phyloP scores from a whole-genome alignment of 2,797 vertebrate genomes.

The Girardinus metallicus region DNA sequence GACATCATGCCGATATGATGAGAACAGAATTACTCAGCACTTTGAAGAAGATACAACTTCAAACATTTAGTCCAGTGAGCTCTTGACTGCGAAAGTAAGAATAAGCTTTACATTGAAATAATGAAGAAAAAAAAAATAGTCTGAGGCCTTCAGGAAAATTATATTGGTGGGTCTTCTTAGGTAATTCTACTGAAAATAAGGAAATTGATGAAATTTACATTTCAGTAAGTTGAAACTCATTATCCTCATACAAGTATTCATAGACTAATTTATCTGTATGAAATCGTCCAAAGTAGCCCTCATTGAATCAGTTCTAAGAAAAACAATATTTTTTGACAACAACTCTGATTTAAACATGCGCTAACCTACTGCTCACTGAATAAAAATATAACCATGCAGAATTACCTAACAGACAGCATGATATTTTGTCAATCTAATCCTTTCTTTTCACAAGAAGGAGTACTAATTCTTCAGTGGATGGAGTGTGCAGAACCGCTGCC shows the following conservation, averaged over 20 bases:
- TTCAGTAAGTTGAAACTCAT: neutral
- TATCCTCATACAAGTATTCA: neutral
- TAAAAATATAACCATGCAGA: neutral
- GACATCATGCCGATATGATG: neutral
- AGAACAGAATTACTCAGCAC: neutral
- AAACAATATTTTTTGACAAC: neutral
- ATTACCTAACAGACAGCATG: neutral
- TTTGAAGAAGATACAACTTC: neutral
- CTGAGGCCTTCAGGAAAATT: neutral
- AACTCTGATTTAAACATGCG: neutral
- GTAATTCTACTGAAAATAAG: neutral
- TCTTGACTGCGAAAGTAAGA: neutral
- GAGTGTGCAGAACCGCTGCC: conserved; percentile 8
- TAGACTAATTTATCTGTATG: neutral
- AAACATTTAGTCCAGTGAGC: neutral
- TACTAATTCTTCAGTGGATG: neutral
- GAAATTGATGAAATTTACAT: neutral
- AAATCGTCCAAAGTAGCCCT: neutral
- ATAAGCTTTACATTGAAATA: neutral
- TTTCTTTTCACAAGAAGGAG: conserved; percentile 7
- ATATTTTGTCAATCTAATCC: conserved; percentile 13
- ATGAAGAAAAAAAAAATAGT: neutral
- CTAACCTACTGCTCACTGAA: neutral
- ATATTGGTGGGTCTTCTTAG: neutral
- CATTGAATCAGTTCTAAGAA: neutral